phyloP scores from a whole-genome alignment of 2,888 invertebrate species.

The Halictus quadricinctus region DNA sequence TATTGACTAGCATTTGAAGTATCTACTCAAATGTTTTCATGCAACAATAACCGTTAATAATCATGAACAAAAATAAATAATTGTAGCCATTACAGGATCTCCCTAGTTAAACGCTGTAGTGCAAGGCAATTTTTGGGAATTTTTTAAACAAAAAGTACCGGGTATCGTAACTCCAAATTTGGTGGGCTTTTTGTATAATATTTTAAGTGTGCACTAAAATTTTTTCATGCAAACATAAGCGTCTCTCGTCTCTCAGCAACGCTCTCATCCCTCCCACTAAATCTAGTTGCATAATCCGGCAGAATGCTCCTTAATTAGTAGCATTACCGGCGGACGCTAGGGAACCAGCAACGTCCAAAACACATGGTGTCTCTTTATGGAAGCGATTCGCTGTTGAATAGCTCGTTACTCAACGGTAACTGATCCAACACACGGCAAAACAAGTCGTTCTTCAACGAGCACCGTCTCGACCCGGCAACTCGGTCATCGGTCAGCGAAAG shows the following conservation, averaged over 20 bases:
- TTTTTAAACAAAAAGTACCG: too few species aligned
- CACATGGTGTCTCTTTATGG: background rate
- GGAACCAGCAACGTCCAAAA: background rate
- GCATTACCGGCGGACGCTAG: background rate
- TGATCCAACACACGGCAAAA: slow-evolving; percentile 1
- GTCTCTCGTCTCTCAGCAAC: background rate
- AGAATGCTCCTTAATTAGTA: slow-evolving; percentile 8
- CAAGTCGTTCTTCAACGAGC: slow-evolving; percentile 26
- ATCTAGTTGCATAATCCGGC: background rate
- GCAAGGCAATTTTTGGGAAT: background rate
- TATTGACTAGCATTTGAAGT: too few species aligned
- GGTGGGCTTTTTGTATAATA: background rate
- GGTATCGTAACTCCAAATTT: background rate
- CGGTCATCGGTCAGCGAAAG: slow-evolving; percentile 20
- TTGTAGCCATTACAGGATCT: too few species aligned
- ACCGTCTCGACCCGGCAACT: background rate
- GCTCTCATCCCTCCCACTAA: background rate
- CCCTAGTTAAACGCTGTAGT: too few species aligned
- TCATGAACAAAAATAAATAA: too few species aligned
- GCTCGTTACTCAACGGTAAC: background rate
- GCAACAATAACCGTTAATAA: too few species aligned
- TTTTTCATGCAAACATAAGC: background rate
- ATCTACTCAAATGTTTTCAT: too few species aligned
- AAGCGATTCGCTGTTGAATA: slow-evolving; percentile 11
- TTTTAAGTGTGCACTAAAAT: background rate